These are phyloP conservation scores for Leptoclinus maculatus DNA, from an alignment of 2,797 vertebrate genomes.

Conservation along the genomic window DNA sequence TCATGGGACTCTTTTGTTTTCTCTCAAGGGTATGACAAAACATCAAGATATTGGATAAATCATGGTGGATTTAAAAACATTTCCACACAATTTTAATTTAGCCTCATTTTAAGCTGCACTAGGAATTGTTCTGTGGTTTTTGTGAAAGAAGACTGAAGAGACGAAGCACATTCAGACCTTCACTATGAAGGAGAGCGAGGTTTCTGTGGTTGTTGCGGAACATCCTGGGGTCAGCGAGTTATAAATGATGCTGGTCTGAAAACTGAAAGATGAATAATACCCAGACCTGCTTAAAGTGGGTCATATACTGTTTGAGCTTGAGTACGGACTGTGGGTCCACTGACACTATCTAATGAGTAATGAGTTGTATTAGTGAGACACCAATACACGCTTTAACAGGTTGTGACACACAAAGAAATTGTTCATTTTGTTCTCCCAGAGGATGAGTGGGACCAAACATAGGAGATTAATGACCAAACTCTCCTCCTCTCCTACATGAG, in stretches of 20 bases:
- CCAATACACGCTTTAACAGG: constrained; percentile 28
- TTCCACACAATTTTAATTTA: constrained; percentile 14
- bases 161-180: neutral
- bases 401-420: constrained; percentile 32
- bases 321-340: constrained; percentile 12
- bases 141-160: neutral
- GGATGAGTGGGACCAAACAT: constrained; percentile 29
- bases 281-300: constrained; percentile 36
- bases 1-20: neutral
- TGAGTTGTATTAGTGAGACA: constrained; percentile 37
- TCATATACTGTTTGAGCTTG: constrained; percentile 17
- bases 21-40: neutral
- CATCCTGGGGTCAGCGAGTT: constrained; percentile 35
- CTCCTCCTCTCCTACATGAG: neutral
- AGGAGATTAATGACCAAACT: constrained; percentile 42
- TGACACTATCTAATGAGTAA: constrained; percentile 52
- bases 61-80: neutral
- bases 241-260: constrained; percentile 42
- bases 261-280: constrained; percentile 44
- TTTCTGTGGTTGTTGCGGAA: constrained; percentile 36
- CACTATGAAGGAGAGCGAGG: constrained; percentile 10
- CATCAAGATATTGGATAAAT: neutral
- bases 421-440: constrained; percentile 15
- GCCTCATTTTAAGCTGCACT: neutral
- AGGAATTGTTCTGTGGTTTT: constrained; percentile 32